Evolutionary conservation across 1,140 invertebrate species (phyloP).

Genomic region (Drosophila parabipectinata): DNA sequence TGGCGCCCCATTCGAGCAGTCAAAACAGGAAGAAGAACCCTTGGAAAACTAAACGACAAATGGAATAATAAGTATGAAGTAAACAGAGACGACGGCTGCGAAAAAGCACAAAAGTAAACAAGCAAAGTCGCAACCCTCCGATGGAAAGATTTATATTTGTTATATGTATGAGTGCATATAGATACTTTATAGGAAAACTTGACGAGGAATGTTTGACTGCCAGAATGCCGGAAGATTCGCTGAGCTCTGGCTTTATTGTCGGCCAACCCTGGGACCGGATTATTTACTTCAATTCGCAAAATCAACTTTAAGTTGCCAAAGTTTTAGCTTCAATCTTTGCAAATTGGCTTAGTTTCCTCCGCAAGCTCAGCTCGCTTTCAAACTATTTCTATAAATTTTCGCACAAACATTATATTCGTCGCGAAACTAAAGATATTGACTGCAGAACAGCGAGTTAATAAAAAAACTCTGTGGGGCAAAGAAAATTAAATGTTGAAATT

Average conservation of each 20-base stretch:
- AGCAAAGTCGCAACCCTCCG: conserved; percentile 21
- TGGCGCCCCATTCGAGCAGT: conserved; percentile 47
- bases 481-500: conserved; percentile 40
- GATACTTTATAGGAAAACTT: conserved; percentile 34
- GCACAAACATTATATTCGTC: neutral
- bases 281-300: conserved; percentile 42
- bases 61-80: conserved; percentile 52
- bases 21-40: conserved; percentile 46
- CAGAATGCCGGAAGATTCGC: conserved; percentile 21
- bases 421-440: conserved; percentile 7
- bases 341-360: conserved; percentile 32
- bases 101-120: conserved; percentile 44
- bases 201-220: conserved; percentile 24
- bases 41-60: conserved; percentile 49
- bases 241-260: conserved; percentile 32
- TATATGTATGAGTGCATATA: conserved; percentile 16
- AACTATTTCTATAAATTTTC: conserved; percentile 35
- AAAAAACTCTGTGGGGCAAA: conserved; percentile 1
- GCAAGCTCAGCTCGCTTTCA: conserved; percentile 1
- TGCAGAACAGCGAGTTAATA: conserved; percentile 14
- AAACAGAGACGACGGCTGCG: conserved; percentile 49
- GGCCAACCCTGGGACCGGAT: conserved; percentile 20
- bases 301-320: conserved; percentile 42
- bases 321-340: conserved; percentile 20
- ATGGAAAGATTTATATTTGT: conserved; percentile 14